phyloP scores from a whole-genome alignment of 2,113 vertebrate genomes.

The Cyanoramphus novaezelandiae region DNA sequence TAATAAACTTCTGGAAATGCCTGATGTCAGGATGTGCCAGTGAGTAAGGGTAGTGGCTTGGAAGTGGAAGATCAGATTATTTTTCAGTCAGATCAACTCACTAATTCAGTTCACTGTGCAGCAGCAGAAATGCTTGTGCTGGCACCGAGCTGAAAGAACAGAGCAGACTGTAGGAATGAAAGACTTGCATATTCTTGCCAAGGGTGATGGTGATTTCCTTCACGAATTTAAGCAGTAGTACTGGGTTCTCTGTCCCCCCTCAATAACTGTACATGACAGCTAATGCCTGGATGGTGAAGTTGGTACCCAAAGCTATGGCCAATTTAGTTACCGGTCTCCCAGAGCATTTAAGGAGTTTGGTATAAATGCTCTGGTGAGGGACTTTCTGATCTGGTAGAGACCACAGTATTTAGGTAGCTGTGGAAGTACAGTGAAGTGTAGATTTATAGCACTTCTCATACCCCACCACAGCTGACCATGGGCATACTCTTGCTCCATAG shows the following conservation, averaged over 20 bases:
- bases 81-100: background rate
- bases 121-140: background rate
- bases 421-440: rapidly evolving
- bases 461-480: background rate
- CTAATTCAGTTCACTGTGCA: background rate
- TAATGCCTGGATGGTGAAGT: background rate
- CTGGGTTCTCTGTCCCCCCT: rapidly evolving
- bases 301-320: background rate
- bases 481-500: rapidly evolving
- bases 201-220: background rate
- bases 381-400: background rate
- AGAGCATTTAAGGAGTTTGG: background rate
- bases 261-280: rapidly evolving
- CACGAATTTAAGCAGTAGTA: background rate
- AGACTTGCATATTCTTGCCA: background rate
- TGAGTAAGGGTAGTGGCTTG: background rate
- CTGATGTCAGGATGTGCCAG: background rate
- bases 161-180: background rate
- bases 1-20: background rate
- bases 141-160: background rate
- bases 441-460: background rate
- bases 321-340: background rate
- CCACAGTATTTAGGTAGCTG: background rate
- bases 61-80: rapidly evolving
- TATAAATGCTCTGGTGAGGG: background rate